Conservation (phyloP, 2,113 vertebrate species). For the Thryonomys swinderianus region DNA sequence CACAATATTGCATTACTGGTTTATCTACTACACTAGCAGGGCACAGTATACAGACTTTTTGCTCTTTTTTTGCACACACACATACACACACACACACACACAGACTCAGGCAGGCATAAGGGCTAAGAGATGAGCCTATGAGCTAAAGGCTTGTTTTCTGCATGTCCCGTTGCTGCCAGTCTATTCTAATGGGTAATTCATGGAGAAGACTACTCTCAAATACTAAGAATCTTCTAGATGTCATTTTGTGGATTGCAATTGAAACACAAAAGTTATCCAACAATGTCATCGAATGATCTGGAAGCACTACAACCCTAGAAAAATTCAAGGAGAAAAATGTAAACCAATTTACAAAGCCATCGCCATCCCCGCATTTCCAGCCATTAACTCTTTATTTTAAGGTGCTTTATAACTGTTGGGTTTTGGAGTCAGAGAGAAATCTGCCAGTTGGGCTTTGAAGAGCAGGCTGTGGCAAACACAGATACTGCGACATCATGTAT, state of each 20-base stretch:
- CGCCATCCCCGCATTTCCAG: background rate
- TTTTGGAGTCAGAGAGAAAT: conserved; percentile 25
- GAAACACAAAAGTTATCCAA: conserved; percentile 64
- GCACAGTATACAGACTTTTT: conserved; percentile 1
- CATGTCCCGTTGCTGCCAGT: conserved; percentile 24
- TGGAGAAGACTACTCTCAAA: conserved; percentile 66
- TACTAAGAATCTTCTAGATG: conserved; percentile 71
- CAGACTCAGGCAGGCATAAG: conserved; percentile 68
- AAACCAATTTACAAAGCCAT: conserved; percentile 74
- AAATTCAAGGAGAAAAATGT: conserved; percentile 69
- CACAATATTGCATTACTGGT: conserved; percentile 87
- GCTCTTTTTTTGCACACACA: background rate
- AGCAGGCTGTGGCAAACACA: background rate
- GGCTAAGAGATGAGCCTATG: conserved; percentile 54
- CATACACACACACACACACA: background rate
- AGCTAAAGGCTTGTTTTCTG: conserved; percentile 50
- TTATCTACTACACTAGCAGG: conserved; percentile 76
- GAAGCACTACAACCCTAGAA: conserved; percentile 68
- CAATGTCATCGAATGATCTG: conserved; percentile 50
- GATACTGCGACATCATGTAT: background rate
- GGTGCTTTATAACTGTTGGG: background rate
- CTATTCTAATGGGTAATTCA: conserved; percentile 66
- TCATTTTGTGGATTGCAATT: conserved; percentile 53
- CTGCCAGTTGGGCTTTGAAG: background rate
- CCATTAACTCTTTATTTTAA: background rate